Percentiles rank a stretch among this genome's conserved stretches.
Evolutionary conservation across 1,140 invertebrate species (phyloP).

Genomic region (Wiebesia pumilae): DNA sequence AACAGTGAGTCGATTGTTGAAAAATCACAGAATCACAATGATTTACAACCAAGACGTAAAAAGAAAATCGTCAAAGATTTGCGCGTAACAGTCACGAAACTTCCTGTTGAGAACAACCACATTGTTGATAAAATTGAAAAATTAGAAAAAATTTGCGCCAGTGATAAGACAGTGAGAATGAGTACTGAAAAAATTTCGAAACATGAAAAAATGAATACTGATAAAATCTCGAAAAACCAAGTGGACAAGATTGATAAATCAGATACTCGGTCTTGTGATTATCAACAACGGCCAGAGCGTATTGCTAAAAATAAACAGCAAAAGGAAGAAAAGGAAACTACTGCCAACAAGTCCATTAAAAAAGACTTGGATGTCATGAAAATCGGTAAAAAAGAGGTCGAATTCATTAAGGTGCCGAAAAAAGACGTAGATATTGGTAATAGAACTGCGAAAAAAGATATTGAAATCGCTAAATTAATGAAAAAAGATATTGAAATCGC

Average conservation of each 20-base stretch:
- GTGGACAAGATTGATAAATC: slow-evolving; percentile 54
- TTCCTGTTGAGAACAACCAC: slow-evolving; percentile 67
- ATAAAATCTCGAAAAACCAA: slow-evolving; percentile 54
- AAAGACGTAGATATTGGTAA: slow-evolving; percentile 37
- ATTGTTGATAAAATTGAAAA: slow-evolving; percentile 64
- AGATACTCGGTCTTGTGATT: slow-evolving; percentile 22
- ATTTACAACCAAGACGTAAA: slow-evolving; percentile 72
- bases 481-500: slow-evolving; percentile 25
- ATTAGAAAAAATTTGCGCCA: slow-evolving; percentile 56
- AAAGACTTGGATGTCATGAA: slow-evolving; percentile 32
- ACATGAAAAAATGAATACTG: too few relatives aligned
- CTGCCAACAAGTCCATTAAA: slow-evolving; percentile 21
- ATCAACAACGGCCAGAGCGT: slow-evolving; percentile 15
- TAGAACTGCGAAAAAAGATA: slow-evolving; percentile 41
- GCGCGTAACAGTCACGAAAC: slow-evolving; percentile 75
- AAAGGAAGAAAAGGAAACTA: slow-evolving; percentile 52
- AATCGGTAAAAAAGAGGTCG: slow-evolving; percentile 24
- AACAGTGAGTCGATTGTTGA: slow-evolving; percentile 56
- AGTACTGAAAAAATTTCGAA: slow-evolving; percentile 59
- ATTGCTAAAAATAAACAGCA: slow-evolving; percentile 39
- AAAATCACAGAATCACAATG: slow-evolving; percentile 61
- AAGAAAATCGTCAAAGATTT: slow-evolving; percentile 77
- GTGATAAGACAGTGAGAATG: slow-evolving; percentile 61
- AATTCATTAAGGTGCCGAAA: slow-evolving; percentile 3
- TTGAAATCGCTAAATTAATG: slow-evolving; percentile 5